Conservation (phyloP, 1,140 invertebrate genomes). For the Drosophila nigrodunni region DNA sequence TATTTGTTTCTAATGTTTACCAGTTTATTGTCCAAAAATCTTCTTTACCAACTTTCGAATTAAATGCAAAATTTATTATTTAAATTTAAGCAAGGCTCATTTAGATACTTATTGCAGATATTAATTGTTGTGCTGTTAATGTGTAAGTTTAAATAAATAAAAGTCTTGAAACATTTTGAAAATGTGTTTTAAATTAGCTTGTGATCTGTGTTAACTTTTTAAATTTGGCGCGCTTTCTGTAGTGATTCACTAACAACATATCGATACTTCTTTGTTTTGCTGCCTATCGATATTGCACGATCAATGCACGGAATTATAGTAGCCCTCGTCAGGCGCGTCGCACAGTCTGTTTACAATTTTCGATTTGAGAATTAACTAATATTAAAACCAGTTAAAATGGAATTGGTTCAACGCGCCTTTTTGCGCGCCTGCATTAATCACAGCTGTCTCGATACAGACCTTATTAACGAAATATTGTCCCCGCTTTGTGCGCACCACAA, state of each 20-base stretch:
- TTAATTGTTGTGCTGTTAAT: slow-evolving; percentile 75
- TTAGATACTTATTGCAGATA: slow-evolving; percentile 50
- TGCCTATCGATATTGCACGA: not conserved
- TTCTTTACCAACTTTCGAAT: slow-evolving; percentile 25
- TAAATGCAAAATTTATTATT: slow-evolving; percentile 43
- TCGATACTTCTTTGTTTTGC: not conserved
- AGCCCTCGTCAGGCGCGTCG: slow-evolving; percentile 28
- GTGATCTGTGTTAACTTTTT: not conserved
- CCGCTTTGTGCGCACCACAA: slow-evolving; percentile 53
- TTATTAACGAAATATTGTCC: slow-evolving; percentile 51
- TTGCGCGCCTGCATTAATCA: slow-evolving; percentile 66
- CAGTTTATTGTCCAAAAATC: slow-evolving; percentile 32
- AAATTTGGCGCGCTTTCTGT: not conserved
- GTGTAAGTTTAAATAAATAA: slow-evolving; percentile 63
- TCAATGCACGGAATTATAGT: not conserved
- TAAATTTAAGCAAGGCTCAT: slow-evolving; percentile 56
- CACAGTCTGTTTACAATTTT: not conserved
- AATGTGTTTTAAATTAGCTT: too few species aligned
- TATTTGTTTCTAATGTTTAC: slow-evolving; percentile 31
- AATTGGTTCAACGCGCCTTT: slow-evolving; percentile 56
- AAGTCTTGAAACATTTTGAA: not conserved
- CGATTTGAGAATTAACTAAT: not conserved
- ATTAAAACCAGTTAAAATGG: slow-evolving; percentile 31
- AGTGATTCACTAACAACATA: not conserved
- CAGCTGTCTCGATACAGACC: slow-evolving; percentile 47